Percentiles rank a stretch among this genome's conserved stretches.
Evolutionary conservation across 2,888 invertebrate genomes (phyloP).

Genomic region (Drosophila tanythrix): DNA sequence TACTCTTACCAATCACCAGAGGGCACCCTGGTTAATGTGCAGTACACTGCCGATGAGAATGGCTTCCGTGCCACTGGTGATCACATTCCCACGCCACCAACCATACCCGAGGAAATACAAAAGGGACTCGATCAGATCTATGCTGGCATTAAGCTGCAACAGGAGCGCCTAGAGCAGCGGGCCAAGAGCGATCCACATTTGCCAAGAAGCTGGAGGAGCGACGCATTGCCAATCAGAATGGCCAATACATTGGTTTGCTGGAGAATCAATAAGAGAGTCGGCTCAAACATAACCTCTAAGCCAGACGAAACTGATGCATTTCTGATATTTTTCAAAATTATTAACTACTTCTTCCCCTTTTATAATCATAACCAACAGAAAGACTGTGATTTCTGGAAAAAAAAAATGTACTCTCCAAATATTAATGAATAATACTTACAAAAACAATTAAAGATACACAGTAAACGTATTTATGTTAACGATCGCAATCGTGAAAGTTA

Average conservation of each 20-base stretch:
- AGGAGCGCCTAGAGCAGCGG: slow-evolving; percentile 86
- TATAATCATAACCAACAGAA: slow-evolving; percentile 31
- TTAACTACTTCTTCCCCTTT: slow-evolving; percentile 1
- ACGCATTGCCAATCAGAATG: slow-evolving; percentile 87
- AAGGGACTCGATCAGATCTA: slow-evolving; percentile 94
- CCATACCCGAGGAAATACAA: slow-evolving; percentile 93
- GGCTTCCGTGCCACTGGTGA: slow-evolving; percentile 93
- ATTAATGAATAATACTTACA: slow-evolving; percentile 24
- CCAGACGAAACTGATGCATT: slow-evolving; percentile 38
- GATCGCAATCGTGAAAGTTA: slow-evolving; percentile 75
- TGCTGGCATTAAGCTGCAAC: slow-evolving; percentile 90
- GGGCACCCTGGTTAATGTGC: slow-evolving; percentile 89
- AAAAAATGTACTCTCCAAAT: slow-evolving; percentile 15
- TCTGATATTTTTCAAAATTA: slow-evolving; percentile 35
- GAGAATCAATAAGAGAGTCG: slow-evolving; percentile 72
- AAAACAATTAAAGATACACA: slow-evolving; percentile 10
- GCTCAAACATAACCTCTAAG: slow-evolving; percentile 14
- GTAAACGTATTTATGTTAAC: slow-evolving; percentile 65
- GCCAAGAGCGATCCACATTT: slow-evolving; percentile 84
- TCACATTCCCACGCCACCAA: slow-evolving; percentile 93
- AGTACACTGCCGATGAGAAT: slow-evolving; percentile 92
- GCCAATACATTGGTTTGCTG: slow-evolving; percentile 86
- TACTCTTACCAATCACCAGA: slow-evolving; percentile 93
- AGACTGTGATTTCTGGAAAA: slow-evolving; percentile 63
- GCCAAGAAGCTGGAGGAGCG: slow-evolving; percentile 84